Conservation (phyloP, 2,888 invertebrate species). For the Eupeodes luniger region DNA sequence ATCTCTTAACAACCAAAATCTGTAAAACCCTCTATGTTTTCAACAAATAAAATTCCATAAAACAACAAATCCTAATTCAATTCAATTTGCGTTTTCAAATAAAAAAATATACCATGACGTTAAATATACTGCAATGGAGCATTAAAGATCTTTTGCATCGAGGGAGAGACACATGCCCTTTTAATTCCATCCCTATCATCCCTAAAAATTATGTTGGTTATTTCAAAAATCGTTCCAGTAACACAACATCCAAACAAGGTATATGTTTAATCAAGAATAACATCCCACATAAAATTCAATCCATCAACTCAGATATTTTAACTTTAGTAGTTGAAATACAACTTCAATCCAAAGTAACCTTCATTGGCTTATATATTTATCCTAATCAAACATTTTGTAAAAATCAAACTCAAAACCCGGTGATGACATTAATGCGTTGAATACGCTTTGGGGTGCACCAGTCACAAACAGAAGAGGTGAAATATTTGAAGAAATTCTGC, state of each 20-base stretch:
- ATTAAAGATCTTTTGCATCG: constrained; percentile 12
- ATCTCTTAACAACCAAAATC: background rate
- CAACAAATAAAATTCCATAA: background rate
- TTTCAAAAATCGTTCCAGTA: too few relatives aligned
- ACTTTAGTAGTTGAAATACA: background rate
- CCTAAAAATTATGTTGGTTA: too few relatives aligned
- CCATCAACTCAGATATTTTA: constrained; percentile 19
- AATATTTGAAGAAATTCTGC: constrained; percentile 17
- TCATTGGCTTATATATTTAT: background rate
- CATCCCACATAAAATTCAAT: background rate
- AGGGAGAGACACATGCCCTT: constrained; percentile 19
- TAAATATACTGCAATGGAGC: constrained; percentile 14
- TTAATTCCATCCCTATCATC: constrained; percentile 7
- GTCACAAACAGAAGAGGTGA: constrained; percentile 18
- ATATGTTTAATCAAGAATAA: too few relatives aligned
- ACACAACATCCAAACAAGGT: too few relatives aligned
- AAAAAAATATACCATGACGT: background rate
- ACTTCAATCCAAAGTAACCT: constrained; percentile 10
- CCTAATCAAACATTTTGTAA: constrained; percentile 8
- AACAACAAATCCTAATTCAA: background rate
- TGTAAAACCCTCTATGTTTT: background rate
- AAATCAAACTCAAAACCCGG: constrained; percentile 14
- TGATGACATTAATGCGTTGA: constrained; percentile 20
- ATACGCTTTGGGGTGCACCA: constrained; percentile 15
- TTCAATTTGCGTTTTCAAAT: background rate